Conservation (phyloP, 2,113 vertebrate species). For the Gnathonemus echidnorhynchus region DNA sequence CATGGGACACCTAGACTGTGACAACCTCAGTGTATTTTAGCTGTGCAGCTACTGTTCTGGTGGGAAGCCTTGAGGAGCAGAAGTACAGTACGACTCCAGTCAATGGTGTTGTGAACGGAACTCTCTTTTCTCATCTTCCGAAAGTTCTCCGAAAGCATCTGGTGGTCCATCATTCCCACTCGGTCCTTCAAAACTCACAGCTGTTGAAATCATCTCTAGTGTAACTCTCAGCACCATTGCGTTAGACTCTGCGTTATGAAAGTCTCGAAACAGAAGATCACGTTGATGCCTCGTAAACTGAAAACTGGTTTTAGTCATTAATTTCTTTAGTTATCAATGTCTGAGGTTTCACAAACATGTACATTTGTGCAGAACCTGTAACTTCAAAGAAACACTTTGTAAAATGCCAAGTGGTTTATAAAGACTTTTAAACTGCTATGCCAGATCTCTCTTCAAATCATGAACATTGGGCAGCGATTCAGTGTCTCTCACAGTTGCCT, state of each 20-base stretch:
- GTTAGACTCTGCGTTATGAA: background rate
- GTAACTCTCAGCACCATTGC: background rate
- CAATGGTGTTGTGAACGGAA: background rate
- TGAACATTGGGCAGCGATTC: background rate
- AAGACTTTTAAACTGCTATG: background rate
- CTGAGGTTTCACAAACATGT: background rate
- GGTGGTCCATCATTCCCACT: background rate
- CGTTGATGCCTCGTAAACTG: background rate
- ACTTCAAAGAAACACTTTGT: background rate
- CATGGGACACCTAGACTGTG: background rate
- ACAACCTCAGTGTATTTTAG: background rate
- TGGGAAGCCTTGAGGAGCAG: background rate
- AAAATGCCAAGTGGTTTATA: background rate
- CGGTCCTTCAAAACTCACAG: background rate
- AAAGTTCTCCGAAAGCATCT: background rate
- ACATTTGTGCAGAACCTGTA: background rate
- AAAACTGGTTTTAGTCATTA: background rate
- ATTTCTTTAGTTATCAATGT: background rate
- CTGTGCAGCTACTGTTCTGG: background rate
- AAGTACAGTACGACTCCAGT: background rate
- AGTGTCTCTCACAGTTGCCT: background rate
- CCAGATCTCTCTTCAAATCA: background rate
- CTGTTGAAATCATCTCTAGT: background rate
- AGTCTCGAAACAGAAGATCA: background rate
- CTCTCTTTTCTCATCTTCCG: background rate